phyloP scores from a whole-genome alignment of 2,797 vertebrate genomes.

The Anas georgica region DNA sequence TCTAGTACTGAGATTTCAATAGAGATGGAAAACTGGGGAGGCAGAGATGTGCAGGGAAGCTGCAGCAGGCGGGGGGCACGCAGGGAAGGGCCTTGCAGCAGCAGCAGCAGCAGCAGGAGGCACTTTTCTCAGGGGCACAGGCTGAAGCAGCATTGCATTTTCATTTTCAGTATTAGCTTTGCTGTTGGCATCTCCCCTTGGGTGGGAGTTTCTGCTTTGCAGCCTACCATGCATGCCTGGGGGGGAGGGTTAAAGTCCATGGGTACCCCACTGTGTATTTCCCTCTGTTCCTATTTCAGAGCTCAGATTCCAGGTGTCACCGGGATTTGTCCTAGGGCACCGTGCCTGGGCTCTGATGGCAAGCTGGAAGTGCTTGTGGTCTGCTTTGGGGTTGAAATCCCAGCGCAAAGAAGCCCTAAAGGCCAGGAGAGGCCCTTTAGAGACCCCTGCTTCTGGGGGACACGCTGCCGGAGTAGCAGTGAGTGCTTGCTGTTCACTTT shows the following conservation, averaged over 20 bases:
- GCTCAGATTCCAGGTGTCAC: background rate
- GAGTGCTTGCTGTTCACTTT: background rate
- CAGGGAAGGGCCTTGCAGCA: background rate
- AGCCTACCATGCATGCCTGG: rapidly evolving
- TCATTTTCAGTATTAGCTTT: background rate
- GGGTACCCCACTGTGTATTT: too few species aligned
- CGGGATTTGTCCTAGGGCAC: background rate
- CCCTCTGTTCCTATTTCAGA: rapidly evolving
- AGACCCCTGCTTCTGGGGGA: background rate
- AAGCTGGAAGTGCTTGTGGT: rapidly evolving
- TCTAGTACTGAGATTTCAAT: background rate
- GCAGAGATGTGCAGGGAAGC: background rate
- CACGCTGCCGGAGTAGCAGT: rapidly evolving
- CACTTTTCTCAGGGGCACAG: background rate
- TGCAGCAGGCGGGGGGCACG: background rate
- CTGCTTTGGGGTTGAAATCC: background rate
- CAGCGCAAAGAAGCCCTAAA: rapidly evolving
- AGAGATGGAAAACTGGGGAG: rapidly evolving
- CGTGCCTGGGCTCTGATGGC: background rate
- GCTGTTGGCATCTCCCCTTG: background rate
- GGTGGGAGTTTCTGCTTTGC: background rate
- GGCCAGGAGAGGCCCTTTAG: rapidly evolving
- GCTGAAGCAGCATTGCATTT: rapidly evolving
- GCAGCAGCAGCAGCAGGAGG: background rate
- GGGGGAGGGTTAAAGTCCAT: background rate